Evolutionary conservation across 2,113 vertebrate species (phyloP).

Genomic region (Siniperca knerii): DNA sequence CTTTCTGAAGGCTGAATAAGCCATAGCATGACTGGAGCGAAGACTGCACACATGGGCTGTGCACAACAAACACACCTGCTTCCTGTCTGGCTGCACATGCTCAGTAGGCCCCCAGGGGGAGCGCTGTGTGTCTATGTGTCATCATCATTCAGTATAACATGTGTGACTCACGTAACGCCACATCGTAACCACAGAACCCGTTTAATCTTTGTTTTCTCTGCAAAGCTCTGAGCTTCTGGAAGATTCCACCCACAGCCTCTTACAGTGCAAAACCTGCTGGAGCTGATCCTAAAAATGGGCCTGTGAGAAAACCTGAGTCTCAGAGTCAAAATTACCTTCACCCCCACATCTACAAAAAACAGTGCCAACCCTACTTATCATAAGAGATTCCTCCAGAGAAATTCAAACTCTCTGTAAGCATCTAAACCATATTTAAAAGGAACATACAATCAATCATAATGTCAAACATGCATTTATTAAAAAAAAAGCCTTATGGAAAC

Average conservation of each 20-base stretch:
- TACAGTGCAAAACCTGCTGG: slow-evolving; percentile 11
- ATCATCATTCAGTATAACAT: slow-evolving; percentile 26
- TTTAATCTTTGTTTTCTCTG: slow-evolving; percentile 17
- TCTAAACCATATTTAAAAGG: neutral
- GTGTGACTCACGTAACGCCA: neutral
- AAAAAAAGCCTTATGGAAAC: neutral
- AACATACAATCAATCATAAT: neutral
- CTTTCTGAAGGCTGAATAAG: slow-evolving; percentile 42
- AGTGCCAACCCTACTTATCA: slow-evolving; percentile 7
- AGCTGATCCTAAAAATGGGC: slow-evolving; percentile 18
- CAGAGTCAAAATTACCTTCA: slow-evolving; percentile 12
- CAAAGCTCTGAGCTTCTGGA: slow-evolving; percentile 15
- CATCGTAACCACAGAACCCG: neutral
- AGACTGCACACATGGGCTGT: slow-evolving; percentile 20
- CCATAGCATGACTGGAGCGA: slow-evolving; percentile 29
- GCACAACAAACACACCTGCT: slow-evolving; percentile 72
- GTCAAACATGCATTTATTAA: neutral
- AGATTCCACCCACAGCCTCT: slow-evolving; percentile 28
- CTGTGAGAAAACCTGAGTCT: slow-evolving; percentile 19
- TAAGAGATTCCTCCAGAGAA: slow-evolving; percentile 2
- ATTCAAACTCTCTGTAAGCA: neutral
- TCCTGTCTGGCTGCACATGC: slow-evolving; percentile 68
- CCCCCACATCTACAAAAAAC: slow-evolving; percentile 10
- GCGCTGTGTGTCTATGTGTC: slow-evolving; percentile 50
- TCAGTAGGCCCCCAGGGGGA: slow-evolving; percentile 53